These are phyloP conservation scores for Mesodorylaimus sp. DNA, from an alignment of 2,888 invertebrate species.

Conservation along the genomic window DNA sequence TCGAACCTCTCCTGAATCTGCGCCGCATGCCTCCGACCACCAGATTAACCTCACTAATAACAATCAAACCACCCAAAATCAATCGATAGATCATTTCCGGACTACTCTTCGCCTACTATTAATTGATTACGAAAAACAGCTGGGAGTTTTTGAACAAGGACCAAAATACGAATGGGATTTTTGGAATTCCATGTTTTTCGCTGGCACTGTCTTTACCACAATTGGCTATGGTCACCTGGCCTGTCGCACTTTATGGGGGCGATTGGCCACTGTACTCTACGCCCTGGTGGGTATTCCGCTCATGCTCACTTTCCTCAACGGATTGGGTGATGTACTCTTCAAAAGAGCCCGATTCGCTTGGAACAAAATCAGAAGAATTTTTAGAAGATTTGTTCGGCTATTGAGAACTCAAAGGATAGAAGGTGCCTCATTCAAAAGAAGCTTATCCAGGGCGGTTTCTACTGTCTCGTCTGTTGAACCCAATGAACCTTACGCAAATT, in stretches of 20 bases:
- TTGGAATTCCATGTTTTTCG: conserved; percentile 24
- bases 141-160: conserved; percentile 3
- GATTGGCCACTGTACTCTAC: conserved; percentile 70
- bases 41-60: no score
- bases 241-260: conserved; percentile 63
- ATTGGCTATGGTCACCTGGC: conserved; percentile 80
- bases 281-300: conserved; percentile 84
- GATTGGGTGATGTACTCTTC: conserved; percentile 69
- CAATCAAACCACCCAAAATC: no score
- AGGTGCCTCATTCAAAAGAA: background rate
- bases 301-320: conserved; percentile 73
- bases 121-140: no score
- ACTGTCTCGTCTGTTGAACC: background rate
- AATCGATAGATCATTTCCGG: no score
- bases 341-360: conserved; percentile 14
- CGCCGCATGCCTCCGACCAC: no score
- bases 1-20: no score
- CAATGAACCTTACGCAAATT: background rate
- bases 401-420: background rate
- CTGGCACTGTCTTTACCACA: conserved; percentile 23
- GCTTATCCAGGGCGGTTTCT: background rate
- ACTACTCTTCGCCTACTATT: no score
- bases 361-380: conserved; percentile 11
- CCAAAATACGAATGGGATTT: conserved; percentile 21
- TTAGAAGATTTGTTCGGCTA: background rate